Conservation (phyloP, 2,888 invertebrate species). For the Saturnia japonica region DNA sequence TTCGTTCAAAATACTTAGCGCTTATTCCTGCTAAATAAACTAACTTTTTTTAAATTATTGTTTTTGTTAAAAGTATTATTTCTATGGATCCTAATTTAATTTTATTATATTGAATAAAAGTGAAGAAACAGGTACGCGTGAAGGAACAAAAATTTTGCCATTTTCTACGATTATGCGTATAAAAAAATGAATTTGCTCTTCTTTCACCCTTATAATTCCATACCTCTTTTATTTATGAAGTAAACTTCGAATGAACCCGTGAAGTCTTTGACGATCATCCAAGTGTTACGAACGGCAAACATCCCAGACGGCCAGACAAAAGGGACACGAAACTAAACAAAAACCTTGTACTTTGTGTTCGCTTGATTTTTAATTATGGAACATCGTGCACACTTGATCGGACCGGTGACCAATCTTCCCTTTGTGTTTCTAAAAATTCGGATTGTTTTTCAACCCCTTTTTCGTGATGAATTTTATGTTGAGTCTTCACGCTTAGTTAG, state of each 20-base stretch:
- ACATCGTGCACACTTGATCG: slow-evolving; percentile 74
- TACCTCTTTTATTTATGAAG: slow-evolving; percentile 18
- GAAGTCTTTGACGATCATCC: slow-evolving; percentile 58
- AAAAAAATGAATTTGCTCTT: background rate
- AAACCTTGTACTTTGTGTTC: slow-evolving; percentile 58
- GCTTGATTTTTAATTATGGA: slow-evolving; percentile 77
- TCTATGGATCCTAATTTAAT: background rate
- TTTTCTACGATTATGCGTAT: background rate
- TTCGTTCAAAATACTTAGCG: background rate
- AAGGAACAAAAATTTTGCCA: background rate
- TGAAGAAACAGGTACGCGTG: background rate
- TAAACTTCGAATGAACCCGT: slow-evolving; percentile 15
- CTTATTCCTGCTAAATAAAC: background rate
- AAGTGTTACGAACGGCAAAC: slow-evolving; percentile 50
- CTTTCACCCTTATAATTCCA: slow-evolving; percentile 30
- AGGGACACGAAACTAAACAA: slow-evolving; percentile 40
- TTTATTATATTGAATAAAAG: background rate
- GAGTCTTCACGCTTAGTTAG: slow-evolving; percentile 73
- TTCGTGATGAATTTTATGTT: slow-evolving; percentile 58
- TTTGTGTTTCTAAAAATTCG: slow-evolving; percentile 73
- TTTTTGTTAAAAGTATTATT: background rate
- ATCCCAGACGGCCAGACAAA: slow-evolving; percentile 51
- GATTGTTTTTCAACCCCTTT: slow-evolving; percentile 61
- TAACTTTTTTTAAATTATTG: background rate
- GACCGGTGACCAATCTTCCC: slow-evolving; percentile 65